phyloP scores from a whole-genome alignment of 2,113 vertebrate genomes.

The Lepus europaeus region DNA sequence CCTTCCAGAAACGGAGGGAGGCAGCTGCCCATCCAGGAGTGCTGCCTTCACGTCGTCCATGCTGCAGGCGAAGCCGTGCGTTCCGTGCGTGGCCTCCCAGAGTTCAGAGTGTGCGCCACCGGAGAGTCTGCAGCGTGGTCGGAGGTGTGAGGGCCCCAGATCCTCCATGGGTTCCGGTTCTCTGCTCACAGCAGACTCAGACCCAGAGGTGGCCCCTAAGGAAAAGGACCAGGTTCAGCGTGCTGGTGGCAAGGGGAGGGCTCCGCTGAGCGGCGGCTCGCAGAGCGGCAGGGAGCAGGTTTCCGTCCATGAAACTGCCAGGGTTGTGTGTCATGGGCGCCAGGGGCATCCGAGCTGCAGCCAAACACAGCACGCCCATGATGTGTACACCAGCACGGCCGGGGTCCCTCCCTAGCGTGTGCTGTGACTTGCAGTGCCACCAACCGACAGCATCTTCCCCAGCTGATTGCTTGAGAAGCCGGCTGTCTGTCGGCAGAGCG shows the following conservation, averaged over 20 bases:
- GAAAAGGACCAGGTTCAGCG: neutral
- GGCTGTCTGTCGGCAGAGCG: conserved; percentile 94
- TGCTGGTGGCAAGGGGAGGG: neutral
- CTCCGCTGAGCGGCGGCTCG: neutral
- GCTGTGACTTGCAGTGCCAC: conserved; percentile 84
- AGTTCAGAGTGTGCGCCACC: too few relatives aligned
- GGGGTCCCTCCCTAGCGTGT: conserved; percentile 78
- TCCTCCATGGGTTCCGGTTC: neutral
- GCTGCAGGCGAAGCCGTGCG: too few relatives aligned
- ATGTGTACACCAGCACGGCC: conserved; percentile 85
- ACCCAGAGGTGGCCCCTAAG: neutral
- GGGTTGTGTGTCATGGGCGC: neutral
- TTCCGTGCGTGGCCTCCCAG: too few relatives aligned
- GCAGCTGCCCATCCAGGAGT: neutral
- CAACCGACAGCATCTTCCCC: conserved; percentile 88
- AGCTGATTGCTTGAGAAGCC: conserved; percentile 87
- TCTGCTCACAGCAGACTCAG: neutral
- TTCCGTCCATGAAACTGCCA: conserved; percentile 57
- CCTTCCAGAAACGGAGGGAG: neutral
- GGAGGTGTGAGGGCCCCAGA: neutral
- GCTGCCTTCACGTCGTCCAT: too few relatives aligned
- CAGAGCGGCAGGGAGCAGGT: neutral
- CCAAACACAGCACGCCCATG: conserved; percentile 2
- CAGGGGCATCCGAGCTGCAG: neutral
- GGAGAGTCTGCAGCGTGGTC: rapidly evolving